phyloP scores from a whole-genome alignment of 2,888 invertebrate genomes.

The Siphlonurus alternatus region DNA sequence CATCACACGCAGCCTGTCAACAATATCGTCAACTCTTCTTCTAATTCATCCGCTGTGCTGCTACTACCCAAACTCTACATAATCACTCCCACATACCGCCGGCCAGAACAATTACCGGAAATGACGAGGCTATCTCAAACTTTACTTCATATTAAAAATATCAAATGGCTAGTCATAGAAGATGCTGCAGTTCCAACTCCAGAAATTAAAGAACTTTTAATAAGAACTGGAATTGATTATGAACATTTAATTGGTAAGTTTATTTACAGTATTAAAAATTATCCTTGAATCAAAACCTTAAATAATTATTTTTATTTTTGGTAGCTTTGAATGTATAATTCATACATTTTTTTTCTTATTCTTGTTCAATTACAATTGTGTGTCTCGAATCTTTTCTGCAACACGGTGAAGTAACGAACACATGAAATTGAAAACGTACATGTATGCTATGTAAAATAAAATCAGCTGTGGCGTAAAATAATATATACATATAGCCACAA shows the following conservation, averaged over 20 bases:
- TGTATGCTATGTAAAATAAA: no score
- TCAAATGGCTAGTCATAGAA: constrained; percentile 61
- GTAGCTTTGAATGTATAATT: no score
- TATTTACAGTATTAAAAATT: constrained; percentile 1
- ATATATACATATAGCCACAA: no score
- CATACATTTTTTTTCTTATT: constrained; percentile 3
- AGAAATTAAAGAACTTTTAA: constrained; percentile 31
- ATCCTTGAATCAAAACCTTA: no score
- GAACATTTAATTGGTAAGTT: constrained; percentile 39
- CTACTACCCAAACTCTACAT: constrained; percentile 24
- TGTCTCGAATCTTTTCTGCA: no score
- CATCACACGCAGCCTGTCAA: no score
- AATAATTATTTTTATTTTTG: no score
- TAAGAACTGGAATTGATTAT: constrained; percentile 35
- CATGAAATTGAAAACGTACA: no score
- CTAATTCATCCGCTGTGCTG: neutral
- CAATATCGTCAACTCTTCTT: neutral
- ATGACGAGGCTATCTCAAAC: constrained; percentile 56
- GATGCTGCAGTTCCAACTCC: constrained; percentile 37
- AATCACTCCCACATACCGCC: constrained; percentile 56
- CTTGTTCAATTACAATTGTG: no score
- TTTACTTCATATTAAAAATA: constrained; percentile 43
- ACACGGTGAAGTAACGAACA: no score
- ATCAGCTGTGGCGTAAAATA: no score
- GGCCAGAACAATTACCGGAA: constrained; percentile 65